Evolutionary conservation across 2,113 vertebrate species (phyloP), one percentile per base, ranked within the genome.

Genomic region (Scomber scombrus): DNA sequence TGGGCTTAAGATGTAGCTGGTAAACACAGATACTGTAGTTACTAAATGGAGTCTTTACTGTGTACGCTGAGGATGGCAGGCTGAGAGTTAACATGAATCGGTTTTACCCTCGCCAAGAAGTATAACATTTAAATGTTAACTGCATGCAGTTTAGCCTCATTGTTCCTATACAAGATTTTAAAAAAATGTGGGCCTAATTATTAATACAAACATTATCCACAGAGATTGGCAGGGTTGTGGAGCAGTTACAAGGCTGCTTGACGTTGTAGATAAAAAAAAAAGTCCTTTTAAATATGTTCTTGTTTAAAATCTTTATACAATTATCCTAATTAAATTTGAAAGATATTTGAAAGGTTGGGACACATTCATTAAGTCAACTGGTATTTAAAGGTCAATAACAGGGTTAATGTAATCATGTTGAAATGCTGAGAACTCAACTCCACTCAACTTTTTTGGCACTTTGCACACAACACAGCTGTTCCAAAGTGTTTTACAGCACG

Each of bases 301-400:
- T 52, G 31, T 65, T 66, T 46, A 45, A 46, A 13, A 31, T 46
- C 6, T 43, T 75, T 16, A 46, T 13, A 23, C 29, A 65, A 54
- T 54, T 16, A 46, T 14, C 18, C 51, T 50, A 40, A 18, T 31
- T 21, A 23, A 11, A 9, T 69, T 65, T 47, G 18, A 31, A 57
- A 26, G 23, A 3, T 26, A 26, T 26, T 26, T 10, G 0, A 23
- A 64, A 68, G 12, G 5, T 56, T 50, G 18, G 19, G 18, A 62
- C 62, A 56, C 49, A 26, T 34, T 68, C 45, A 71, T 67, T 49
- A 21, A 70, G 55, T 85, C 18, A 80, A 26, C 45, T 52, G 23
- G 52, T 0, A 26, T 69, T 26, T 62, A 65, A 67, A 65, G 18
- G 26, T 67, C 52, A 70, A 64, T 74, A 61, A 64, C 26, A 68